These are phyloP conservation scores for Sphaerodactylus townsendi DNA, from an alignment of 2,113 vertebrate genomes.

Conservation along the genomic window DNA sequence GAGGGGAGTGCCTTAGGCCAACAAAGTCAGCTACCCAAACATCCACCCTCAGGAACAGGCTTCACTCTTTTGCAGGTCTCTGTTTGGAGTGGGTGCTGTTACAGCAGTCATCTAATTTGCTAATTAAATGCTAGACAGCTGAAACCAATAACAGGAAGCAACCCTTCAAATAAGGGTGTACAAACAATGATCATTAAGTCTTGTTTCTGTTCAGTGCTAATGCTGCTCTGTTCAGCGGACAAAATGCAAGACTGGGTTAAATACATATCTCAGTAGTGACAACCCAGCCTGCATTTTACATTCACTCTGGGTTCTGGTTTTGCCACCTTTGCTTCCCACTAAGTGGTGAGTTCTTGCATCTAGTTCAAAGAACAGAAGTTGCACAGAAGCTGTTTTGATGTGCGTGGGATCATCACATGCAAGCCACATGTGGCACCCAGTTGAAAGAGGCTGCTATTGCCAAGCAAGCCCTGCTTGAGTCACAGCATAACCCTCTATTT, in stretches of 20 bases:
- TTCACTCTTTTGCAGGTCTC: too few species aligned
- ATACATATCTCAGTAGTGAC: background rate
- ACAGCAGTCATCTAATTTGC: background rate
- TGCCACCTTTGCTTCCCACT: background rate
- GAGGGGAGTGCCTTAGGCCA: too few species aligned
- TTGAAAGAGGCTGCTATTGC: background rate
- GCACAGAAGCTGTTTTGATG: background rate
- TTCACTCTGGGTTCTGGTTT: background rate
- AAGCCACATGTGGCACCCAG: background rate
- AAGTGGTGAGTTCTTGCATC: background rate
- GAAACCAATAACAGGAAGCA: slow-evolving; percentile 4
- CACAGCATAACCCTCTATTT: background rate
- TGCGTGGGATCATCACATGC: background rate
- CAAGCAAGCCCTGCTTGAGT: background rate
- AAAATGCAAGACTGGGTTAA: background rate
- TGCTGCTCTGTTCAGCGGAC: background rate
- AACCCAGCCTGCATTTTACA: background rate
- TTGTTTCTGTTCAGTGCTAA: background rate
- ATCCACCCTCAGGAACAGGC: too few species aligned
- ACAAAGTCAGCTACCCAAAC: too few species aligned
- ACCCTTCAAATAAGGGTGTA: background rate
- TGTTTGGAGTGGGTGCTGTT: too few species aligned
- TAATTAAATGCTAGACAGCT: rapidly evolving
- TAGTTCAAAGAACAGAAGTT: background rate
- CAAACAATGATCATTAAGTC: background rate